Evolutionary conservation across 2,113 vertebrate species (phyloP).

Genomic region (Charina bottae): DNA sequence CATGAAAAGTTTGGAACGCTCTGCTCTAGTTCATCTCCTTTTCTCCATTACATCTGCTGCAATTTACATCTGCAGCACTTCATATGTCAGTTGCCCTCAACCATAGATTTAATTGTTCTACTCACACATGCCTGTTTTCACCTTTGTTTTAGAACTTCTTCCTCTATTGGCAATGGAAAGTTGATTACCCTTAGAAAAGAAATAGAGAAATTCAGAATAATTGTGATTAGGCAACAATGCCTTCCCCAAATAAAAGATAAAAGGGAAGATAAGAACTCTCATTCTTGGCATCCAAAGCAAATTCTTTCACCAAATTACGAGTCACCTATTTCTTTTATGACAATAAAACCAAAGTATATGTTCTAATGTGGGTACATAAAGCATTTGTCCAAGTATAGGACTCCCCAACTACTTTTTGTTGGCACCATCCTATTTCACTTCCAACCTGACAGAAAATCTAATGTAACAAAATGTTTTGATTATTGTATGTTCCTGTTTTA

Average conservation of each 20-base stretch:
- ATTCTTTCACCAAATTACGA: background rate
- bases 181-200: background rate
- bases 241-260: background rate
- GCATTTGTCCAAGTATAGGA: too few species aligned
- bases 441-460: background rate
- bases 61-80: background rate
- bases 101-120: background rate
- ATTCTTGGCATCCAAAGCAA: background rate
- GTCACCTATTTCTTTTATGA: too few species aligned
- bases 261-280: background rate
- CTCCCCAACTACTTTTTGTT: background rate
- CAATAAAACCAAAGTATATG: too few species aligned
- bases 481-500: background rate
- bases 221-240: background rate
- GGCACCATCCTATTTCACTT: background rate
- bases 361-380: too few species aligned
- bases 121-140: background rate
- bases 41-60: background rate
- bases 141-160: background rate
- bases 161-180: background rate
- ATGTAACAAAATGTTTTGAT: background rate
- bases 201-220: background rate
- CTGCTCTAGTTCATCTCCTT: background rate
- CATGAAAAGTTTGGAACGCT: too few species aligned
- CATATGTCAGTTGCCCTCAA: background rate